phyloP scores from a whole-genome alignment of 1,140 invertebrate species.

The Plectrocnemia conspersa region DNA sequence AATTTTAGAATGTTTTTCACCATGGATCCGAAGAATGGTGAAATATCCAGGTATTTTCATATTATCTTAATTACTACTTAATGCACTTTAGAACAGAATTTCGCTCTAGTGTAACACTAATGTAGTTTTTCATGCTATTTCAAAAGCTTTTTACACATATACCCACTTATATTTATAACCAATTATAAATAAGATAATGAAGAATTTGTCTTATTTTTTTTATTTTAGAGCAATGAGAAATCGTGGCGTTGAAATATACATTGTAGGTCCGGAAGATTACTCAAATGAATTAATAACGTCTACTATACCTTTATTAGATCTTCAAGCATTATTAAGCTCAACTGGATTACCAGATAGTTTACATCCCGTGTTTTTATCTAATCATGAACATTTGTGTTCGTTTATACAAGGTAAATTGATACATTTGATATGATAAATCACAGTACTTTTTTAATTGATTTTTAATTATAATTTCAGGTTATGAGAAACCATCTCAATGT shows the following conservation, averaged over 20 bases:
- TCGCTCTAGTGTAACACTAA: too few species aligned
- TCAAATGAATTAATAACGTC: slow-evolving; percentile 40
- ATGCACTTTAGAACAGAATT: too few species aligned
- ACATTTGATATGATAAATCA: slow-evolving; percentile 1
- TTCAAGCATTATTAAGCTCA: slow-evolving; percentile 43
- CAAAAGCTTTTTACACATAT: too few species aligned
- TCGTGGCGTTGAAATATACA: slow-evolving; percentile 88
- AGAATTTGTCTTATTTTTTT: too few species aligned
- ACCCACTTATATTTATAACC: too few species aligned
- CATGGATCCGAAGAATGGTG: slow-evolving; percentile 91
- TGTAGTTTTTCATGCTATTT: too few species aligned
- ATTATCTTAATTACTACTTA: too few species aligned
- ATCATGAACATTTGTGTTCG: slow-evolving; percentile 45
- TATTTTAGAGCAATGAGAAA: slow-evolving; percentile 90
- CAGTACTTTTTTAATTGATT: background rate
- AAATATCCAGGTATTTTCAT: slow-evolving; percentile 74
- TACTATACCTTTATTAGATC: slow-evolving; percentile 44
- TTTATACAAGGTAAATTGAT: slow-evolving; percentile 44
- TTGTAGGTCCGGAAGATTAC: slow-evolving; percentile 48
- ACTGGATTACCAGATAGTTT: slow-evolving; percentile 42
- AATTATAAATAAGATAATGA: too few species aligned
- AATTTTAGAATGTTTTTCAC: slow-evolving; percentile 93
- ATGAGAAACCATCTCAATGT: slow-evolving; percentile 53
- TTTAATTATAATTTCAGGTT: slow-evolving; percentile 41
- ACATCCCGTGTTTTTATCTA: slow-evolving; percentile 42